A percentile compares a stretch with the other conserved stretches of the same genome.
Conservation (phyloP, 2,113 vertebrate genomes). For the Corythaixoides concolor region DNA sequence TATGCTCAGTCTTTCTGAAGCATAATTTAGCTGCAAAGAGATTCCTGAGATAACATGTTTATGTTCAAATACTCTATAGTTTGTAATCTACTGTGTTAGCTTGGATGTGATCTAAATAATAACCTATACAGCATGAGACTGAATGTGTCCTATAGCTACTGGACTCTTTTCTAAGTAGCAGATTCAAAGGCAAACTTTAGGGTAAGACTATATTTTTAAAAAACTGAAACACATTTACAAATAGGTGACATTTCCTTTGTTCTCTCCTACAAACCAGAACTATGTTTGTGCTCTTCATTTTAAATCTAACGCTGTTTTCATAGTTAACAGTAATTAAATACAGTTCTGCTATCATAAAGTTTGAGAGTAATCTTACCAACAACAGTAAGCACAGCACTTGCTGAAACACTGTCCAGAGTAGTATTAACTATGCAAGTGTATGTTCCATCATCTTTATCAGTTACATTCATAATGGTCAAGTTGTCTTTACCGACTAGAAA, state of each 20-base stretch:
- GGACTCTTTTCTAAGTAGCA: neutral
- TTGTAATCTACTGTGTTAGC: neutral
- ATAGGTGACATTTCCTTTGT: neutral
- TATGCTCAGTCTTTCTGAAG: neutral
- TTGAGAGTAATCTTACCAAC: conserved; percentile 84
- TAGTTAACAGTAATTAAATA: neutral
- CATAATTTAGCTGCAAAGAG: neutral
- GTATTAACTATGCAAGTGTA: conserved; percentile 95
- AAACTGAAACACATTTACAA: neutral
- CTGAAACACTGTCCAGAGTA: conserved; percentile 89
- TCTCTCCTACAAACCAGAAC: neutral
- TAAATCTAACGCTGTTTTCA: neutral
- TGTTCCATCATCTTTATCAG: conserved; percentile 85
- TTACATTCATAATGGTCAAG: conserved; percentile 85
- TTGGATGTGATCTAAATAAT: neutral
- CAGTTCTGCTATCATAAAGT: neutral
- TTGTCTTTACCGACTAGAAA: conserved; percentile 83
- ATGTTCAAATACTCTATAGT: neutral
- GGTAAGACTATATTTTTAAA: neutral
- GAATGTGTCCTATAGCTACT: neutral
- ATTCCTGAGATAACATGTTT: neutral
- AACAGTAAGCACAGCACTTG: conserved; percentile 89
- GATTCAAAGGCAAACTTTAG: neutral
- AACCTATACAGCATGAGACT: neutral
- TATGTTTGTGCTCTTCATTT: neutral